Percentiles rank a stretch among this genome's conserved stretches.
Conservation (phyloP, 2,797 vertebrate genomes). For the Hephaestus fuliginosus region DNA sequence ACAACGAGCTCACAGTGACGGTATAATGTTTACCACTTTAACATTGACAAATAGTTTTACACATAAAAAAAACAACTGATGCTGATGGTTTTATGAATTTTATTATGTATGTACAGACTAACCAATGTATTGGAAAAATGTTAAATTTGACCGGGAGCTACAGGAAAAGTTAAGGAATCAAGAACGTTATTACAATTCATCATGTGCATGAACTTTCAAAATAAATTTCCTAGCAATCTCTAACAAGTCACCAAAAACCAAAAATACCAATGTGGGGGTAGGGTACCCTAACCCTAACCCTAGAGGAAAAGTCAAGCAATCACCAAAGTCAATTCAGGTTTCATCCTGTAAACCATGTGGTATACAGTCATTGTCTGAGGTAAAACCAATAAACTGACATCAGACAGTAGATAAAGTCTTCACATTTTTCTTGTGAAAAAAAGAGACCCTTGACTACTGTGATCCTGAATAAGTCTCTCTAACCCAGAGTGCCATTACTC, state of each 20-base stretch:
- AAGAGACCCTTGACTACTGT: not conserved
- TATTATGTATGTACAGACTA: not conserved
- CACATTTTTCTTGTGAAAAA: not conserved
- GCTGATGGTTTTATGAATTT: not conserved
- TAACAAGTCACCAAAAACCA: not conserved
- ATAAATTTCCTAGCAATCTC: not conserved
- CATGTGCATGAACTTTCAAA: not conserved
- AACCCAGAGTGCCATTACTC: conserved; percentile 1
- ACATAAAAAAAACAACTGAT: not conserved
- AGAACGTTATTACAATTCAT: not conserved
- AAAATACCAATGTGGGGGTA: not conserved
- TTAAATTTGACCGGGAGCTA: not conserved
- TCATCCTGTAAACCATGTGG: not conserved
- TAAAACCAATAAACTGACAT: not conserved
- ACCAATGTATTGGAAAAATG: not conserved
- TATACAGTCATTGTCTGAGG: too few species aligned
- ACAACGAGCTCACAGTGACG: not conserved
- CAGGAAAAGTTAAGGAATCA: not conserved
- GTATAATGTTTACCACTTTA: not conserved
- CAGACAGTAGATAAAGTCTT: not conserved
- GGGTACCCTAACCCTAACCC: too few species aligned
- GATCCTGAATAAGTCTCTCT: not conserved
- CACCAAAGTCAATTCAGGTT: not conserved
- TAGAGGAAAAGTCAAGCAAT: not conserved
- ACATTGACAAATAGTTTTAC: not conserved